Percentiles rank a stretch among this genome's conserved stretches.
phyloP scores from a whole-genome alignment of 1,140 invertebrate species.

The Eubasilissa regina region DNA sequence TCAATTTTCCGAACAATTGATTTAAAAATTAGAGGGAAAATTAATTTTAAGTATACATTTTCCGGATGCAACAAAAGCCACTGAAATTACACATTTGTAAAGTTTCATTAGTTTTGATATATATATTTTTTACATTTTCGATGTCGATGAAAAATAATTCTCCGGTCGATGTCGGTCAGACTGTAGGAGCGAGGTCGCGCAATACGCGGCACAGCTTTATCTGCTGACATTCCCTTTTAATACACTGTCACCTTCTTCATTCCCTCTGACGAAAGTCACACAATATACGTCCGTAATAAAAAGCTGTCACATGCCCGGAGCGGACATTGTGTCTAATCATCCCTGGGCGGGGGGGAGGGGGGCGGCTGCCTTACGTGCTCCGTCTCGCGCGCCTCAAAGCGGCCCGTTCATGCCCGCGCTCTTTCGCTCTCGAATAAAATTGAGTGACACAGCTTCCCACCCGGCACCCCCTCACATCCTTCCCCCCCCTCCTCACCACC shows the following conservation, averaged over 20 bases:
- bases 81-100: too few relatives aligned
- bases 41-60: too few relatives aligned
- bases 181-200: background rate
- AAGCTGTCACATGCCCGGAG: conserved; percentile 57
- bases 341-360: conserved; percentile 41
- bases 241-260: conserved; percentile 60
- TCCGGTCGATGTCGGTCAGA: background rate
- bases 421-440: conserved; percentile 59
- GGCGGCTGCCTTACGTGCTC: conserved; percentile 31
- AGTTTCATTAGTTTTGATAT: too few relatives aligned
- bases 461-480: conserved; percentile 5
- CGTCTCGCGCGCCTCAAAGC: conserved; percentile 35
- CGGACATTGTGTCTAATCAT: conserved; percentile 61
- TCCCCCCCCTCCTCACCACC: too few relatives aligned
- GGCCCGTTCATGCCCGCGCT: conserved; percentile 17
- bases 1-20: too few relatives aligned
- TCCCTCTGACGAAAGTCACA: conserved; percentile 60
- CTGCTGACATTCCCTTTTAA: conserved; percentile 57
- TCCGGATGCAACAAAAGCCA: too few relatives aligned
- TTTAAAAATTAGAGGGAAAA: too few relatives aligned
- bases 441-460: conserved; percentile 57
- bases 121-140: too few relatives aligned
- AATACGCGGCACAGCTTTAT: conserved; percentile 45
- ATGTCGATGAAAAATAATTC: too few relatives aligned
- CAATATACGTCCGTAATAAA: conserved; percentile 60